phyloP scores from a whole-genome alignment of 1,140 invertebrate genomes.

The Vanessa tameamea region DNA sequence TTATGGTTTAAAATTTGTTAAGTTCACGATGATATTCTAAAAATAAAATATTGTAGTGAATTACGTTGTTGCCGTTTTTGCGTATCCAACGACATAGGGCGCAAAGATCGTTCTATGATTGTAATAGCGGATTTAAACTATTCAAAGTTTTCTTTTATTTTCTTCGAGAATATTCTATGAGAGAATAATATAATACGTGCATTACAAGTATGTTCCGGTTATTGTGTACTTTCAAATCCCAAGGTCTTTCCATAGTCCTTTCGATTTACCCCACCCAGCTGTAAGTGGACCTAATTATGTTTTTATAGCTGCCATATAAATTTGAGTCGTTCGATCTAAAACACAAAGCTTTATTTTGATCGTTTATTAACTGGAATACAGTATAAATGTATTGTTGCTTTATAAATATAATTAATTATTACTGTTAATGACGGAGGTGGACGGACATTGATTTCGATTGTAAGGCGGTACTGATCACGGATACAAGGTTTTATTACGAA shows the following conservation, averaged over 20 bases:
- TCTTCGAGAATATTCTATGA: constrained; percentile 26
- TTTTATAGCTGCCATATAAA: constrained; percentile 24
- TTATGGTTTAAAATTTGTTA: too few relatives aligned
- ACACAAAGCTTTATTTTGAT: constrained; percentile 16
- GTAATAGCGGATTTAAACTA: background rate
- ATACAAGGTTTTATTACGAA: constrained; percentile 40
- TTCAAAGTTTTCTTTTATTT: background rate
- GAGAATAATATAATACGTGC: constrained; percentile 27
- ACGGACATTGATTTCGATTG: constrained; percentile 47
- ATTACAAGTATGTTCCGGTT: constrained; percentile 57
- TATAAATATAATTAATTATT: constrained; percentile 49
- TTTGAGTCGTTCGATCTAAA: constrained; percentile 9
- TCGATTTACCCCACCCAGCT: constrained; percentile 54
- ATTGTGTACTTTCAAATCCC: constrained; percentile 65
- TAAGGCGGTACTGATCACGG: constrained; percentile 52
- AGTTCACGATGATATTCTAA: too few relatives aligned
- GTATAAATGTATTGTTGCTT: constrained; percentile 35
- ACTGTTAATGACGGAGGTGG: constrained; percentile 37
- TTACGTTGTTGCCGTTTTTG: too few relatives aligned
- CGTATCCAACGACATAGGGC: too few relatives aligned
- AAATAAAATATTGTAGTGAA: too few relatives aligned
- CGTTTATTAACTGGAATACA: background rate
- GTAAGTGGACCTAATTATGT: constrained; percentile 44
- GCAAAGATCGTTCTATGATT: too few relatives aligned
- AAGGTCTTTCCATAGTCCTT: constrained; percentile 61